These are phyloP conservation scores for Escarpia spicata DNA, from an alignment of 2,888 invertebrate genomes.

Conservation along the genomic window DNA sequence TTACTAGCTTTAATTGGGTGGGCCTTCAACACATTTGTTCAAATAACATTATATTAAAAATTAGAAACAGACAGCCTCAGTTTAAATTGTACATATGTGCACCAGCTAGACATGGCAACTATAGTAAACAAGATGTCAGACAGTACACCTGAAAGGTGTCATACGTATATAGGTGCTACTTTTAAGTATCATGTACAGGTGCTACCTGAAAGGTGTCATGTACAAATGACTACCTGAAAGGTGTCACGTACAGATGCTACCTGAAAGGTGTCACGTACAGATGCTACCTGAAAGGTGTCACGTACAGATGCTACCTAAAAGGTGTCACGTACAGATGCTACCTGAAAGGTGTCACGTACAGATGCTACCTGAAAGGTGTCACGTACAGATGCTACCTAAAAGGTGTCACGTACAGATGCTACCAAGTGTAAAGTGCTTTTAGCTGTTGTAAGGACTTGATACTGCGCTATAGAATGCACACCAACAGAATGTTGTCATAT, in stretches of 20 bases:
- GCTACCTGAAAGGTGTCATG: neutral
- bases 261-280: neutral
- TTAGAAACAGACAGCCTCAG: neutral
- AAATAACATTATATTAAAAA: too few relatives aligned
- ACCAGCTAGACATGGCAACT: neutral
- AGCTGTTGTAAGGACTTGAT: too few relatives aligned
- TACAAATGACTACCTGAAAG: neutral
- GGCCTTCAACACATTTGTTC: too few relatives aligned
- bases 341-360: neutral
- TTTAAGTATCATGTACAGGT: neutral
- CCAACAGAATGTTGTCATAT: too few relatives aligned
- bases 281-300: neutral
- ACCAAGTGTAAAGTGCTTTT: too few relatives aligned
- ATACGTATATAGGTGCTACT: neutral
- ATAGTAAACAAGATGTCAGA: neutral
- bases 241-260: neutral
- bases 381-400: neutral
- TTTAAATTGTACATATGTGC: neutral
- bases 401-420: neutral
- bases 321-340: too few relatives aligned
- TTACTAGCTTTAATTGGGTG: too few relatives aligned
- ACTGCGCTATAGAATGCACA: too few relatives aligned
- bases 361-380: neutral
- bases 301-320: too few relatives aligned
- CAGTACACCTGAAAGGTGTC: neutral